These are phyloP conservation scores for Phrynocephalus forsythii DNA, from an alignment of 2,797 vertebrate genomes.

Conservation along the genomic window DNA sequence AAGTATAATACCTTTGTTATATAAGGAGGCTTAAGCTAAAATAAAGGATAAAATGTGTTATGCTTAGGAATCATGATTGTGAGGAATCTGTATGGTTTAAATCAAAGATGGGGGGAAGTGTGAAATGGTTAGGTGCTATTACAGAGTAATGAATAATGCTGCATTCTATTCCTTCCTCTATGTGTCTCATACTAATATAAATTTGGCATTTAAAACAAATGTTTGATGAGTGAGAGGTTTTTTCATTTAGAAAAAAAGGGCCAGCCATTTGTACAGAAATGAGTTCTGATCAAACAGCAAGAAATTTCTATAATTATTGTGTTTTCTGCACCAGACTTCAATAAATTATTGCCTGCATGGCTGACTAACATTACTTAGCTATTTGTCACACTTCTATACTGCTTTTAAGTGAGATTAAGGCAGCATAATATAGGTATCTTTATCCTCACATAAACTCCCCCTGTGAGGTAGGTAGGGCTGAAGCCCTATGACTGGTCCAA, in stretches of 20 bases:
- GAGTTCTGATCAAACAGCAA: not conserved
- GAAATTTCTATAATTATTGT: not conserved
- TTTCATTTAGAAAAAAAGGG: not conserved
- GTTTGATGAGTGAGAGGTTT: not conserved
- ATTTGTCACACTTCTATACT: no score
- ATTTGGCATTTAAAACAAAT: not conserved
- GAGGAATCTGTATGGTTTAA: conserved; percentile 3
- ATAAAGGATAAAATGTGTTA: no score
- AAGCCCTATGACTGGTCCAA: no score
- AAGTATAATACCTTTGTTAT: not conserved
- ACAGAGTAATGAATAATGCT: not conserved
- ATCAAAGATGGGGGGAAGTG: not conserved
- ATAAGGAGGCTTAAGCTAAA: not conserved
- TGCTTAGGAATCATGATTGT: not conserved
- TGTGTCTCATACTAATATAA: not conserved
- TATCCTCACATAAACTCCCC: no score
- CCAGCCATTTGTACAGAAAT: not conserved
- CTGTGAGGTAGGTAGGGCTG: no score
- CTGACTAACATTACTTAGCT: no score
- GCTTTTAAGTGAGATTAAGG: no score
- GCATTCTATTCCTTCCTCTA: not conserved
- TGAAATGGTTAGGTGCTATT: not conserved
- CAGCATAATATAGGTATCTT: no score
- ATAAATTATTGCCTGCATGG: not conserved
- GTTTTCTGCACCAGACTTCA: not conserved